Conservation (phyloP, 2,888 invertebrate genomes). For the Punctoribates punctum region DNA sequence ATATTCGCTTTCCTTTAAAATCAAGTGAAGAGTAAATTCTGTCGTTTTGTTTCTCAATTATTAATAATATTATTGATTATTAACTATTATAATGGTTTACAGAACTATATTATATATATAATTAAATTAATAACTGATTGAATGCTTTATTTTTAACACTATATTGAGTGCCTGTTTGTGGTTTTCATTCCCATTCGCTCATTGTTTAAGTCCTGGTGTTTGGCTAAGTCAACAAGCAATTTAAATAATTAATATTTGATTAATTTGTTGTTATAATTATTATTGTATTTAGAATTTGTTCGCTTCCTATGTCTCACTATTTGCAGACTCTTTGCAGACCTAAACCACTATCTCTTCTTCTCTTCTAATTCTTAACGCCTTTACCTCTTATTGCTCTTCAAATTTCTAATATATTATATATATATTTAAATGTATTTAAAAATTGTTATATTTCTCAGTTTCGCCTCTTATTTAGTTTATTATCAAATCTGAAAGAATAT, state of each 20-base stretch:
- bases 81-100: neutral
- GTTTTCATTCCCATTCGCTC: conserved; percentile 31
- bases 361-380: neutral
- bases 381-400: neutral
- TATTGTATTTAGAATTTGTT: conserved; percentile 25
- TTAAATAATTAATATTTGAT: neutral
- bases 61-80: neutral
- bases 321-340: neutral
- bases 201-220: conserved; percentile 35
- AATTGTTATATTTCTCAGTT: conserved; percentile 27
- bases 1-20: neutral
- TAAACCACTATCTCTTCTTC: neutral
- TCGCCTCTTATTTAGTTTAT: conserved; percentile 17
- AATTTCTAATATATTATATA: conserved; percentile 29
- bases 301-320: neutral
- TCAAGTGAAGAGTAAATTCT: conserved; percentile 9
- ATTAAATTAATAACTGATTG: conserved; percentile 21
- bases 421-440: conserved; percentile 15
- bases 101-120: conserved; percentile 1
- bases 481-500: neutral
- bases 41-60: neutral
- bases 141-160: conserved; percentile 27
- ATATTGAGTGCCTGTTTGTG: conserved; percentile 8
- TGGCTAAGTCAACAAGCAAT: conserved; percentile 20
- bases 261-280: conserved; percentile 30